Base-by-base conservation (phyloP, 1,140 invertebrate species). In the Drosophila mauritiana region DNA sequence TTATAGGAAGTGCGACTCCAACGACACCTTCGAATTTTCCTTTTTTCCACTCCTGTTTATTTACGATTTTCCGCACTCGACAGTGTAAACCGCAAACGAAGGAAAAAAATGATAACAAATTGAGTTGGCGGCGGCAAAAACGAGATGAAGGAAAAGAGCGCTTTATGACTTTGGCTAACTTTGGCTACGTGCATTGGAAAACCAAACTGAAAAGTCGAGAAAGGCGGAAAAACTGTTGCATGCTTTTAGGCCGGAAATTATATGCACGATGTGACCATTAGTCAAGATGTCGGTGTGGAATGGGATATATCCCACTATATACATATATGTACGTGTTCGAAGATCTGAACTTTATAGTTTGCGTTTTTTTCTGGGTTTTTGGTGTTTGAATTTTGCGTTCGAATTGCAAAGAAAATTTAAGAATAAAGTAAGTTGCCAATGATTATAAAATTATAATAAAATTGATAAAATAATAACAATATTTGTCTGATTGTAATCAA, bases 151-250 rank as follows among this genome's bases (percentile, higher is more conserved):
- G 11, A 80, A 81, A 72, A 69, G 20, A 54, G 75, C 76, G 79
- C 79, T 86, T 86, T 86, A 86, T 86, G 83, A 88, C 79, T 79
- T 70, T 69, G 75, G 84, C 83, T 86, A 86, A 86, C 75, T 86
- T 86, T 80, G 46, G 65, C 62, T 88, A 86, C 83, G 83, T 86
- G 83, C 79, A 79, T 45, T 52, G 79, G 65, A 80, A 80, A 80
- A 15, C 53, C 48, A 75, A 75, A 70, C 68, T 72, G 65, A 43
- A 51, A 54, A 67, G 42, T 48, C 12, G 46, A 7, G 39, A 27
- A 39, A 46, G 34, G 45, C 31, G 49, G 17, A 43, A 49, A 85
- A 76, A 82, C 83, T 86, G 83, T 86, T 88, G 83, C 83, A 83
- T 83, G 79, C 79, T 83, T 73, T 83, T 83, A 88, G 84, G 83